A percentile compares a stretch with the other conserved stretches of the same genome.
Conservation (phyloP, 2,888 invertebrate genomes). For the Amphipyra tragopoginis region DNA sequence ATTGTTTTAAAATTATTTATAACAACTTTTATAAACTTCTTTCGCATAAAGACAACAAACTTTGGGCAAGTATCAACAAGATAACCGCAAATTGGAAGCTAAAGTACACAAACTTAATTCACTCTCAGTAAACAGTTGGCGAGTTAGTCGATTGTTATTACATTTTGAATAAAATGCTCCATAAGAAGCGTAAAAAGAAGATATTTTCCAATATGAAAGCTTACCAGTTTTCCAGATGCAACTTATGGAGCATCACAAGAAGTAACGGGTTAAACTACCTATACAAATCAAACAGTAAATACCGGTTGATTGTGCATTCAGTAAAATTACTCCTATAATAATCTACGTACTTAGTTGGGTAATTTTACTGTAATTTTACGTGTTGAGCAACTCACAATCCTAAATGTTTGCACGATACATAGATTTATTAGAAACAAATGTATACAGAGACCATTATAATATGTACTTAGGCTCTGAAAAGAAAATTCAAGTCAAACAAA, state of each 20-base stretch:
- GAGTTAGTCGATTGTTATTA: conserved; percentile 36
- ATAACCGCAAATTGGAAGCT: conserved; percentile 54
- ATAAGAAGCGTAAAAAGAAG: conserved; percentile 17
- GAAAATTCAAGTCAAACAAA: background rate
- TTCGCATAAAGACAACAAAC: conserved; percentile 49
- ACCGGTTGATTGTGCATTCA: background rate
- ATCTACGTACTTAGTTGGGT: background rate
- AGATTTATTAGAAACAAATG: background rate
- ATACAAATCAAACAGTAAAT: conserved; percentile 4
- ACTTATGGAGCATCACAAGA: background rate
- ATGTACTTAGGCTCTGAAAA: too few relatives aligned
- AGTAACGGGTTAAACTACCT: conserved; percentile 1
- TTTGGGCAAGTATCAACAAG: conserved; percentile 41
- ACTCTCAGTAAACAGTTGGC: conserved; percentile 48
- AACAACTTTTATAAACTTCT: conserved; percentile 46
- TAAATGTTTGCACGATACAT: background rate
- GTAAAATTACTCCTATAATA: conserved; percentile 5
- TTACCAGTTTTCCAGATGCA: conserved; percentile 13
- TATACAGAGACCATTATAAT: too few relatives aligned
- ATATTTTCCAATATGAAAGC: conserved; percentile 26
- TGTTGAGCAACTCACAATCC: background rate
- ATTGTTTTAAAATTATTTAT: conserved; percentile 44
- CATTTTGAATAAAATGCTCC: conserved; percentile 43
- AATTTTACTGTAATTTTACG: conserved; percentile 1
- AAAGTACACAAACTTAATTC: conserved; percentile 55